Evolutionary conservation across 2,888 invertebrate species (phyloP).

Genomic region (Agapostemon virescens): DNA sequence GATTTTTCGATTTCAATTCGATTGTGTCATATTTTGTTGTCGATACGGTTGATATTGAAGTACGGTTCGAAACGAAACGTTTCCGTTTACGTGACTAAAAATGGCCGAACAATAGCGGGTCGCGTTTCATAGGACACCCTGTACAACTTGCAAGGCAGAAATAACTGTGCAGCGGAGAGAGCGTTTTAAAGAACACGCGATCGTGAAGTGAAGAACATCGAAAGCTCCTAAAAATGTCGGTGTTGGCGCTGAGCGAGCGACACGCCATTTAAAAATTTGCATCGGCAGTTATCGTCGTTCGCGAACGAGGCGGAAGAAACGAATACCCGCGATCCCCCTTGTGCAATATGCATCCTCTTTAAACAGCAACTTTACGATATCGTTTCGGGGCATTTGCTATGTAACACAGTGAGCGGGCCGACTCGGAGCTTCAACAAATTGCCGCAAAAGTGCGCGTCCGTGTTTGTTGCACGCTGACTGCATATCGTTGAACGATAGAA

Average conservation of each 20-base stretch:
- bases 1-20: too few species aligned
- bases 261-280: constrained; percentile 31
- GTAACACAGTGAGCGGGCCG: constrained; percentile 28
- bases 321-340: constrained; percentile 4
- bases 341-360: constrained; percentile 40
- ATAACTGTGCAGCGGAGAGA: not conserved
- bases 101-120: too few species aligned
- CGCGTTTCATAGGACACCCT: too few species aligned
- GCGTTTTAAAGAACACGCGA: constrained; percentile 1
- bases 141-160: too few species aligned
- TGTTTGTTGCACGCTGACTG: constrained; percentile 4
- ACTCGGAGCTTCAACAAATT: constrained; percentile 39
- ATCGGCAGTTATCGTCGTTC: constrained; percentile 30
- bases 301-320: constrained; percentile 38
- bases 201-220: not conserved
- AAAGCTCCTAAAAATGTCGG: constrained; percentile 1
- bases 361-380: constrained; percentile 48
- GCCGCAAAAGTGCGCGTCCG: constrained; percentile 1
- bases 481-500: not conserved
- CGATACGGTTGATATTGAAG: too few species aligned
- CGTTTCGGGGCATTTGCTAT: constrained; percentile 45
- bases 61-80: too few species aligned
- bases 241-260: not conserved
- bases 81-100: too few species aligned
- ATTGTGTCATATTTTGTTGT: too few species aligned